Conservation (phyloP, 2,113 vertebrate species). For the Bos indicus region DNA sequence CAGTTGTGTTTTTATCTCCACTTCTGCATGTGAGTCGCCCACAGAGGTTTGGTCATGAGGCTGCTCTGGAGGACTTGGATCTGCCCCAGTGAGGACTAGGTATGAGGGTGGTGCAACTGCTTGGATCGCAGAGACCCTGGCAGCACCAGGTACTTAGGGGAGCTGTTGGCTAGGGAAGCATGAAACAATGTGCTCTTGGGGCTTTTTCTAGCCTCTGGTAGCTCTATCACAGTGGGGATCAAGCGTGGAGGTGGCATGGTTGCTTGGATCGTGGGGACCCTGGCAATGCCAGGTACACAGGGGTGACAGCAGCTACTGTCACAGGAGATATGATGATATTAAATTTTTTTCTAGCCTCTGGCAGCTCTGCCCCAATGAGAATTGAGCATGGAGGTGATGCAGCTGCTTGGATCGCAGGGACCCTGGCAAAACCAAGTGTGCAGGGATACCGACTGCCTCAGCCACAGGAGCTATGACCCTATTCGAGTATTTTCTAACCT, state of each 20-base stretch:
- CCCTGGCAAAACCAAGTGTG: neutral
- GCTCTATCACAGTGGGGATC: neutral
- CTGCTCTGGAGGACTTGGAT: neutral
- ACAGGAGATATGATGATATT: neutral
- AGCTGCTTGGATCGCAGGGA: neutral
- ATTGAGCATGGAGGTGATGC: neutral
- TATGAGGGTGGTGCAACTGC: neutral
- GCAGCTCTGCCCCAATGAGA: neutral
- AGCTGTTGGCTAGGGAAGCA: fast-evolving
- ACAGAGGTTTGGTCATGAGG: neutral
- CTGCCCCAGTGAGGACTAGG: neutral
- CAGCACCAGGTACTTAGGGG: neutral
- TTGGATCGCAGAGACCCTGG: neutral
- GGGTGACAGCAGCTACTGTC: neutral
- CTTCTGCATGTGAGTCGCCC: neutral
- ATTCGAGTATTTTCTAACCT: neutral
- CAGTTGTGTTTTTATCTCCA: neutral
- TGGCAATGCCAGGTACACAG: neutral
- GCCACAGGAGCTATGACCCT: neutral
- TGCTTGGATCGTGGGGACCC: neutral
- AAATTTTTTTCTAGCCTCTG: neutral
- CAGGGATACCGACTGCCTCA: neutral
- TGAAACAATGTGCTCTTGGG: neutral
- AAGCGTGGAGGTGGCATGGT: neutral
- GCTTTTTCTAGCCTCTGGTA: neutral